Evolutionary conservation across 2,113 vertebrate genomes (phyloP), one percentile per base, ranked within the genome.

Genomic region (Zeus faber): DNA sequence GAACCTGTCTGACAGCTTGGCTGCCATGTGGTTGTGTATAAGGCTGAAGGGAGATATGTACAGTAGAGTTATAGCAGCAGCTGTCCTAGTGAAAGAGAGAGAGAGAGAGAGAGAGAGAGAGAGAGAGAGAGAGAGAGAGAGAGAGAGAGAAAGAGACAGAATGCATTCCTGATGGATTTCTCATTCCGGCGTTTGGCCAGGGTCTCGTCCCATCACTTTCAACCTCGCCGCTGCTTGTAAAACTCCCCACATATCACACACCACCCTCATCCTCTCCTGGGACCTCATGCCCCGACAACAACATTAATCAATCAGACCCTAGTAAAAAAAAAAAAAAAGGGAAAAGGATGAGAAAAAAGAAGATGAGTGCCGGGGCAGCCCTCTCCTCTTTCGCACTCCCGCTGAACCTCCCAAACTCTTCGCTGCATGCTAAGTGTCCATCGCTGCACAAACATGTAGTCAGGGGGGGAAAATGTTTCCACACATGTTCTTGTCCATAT

Each of bases 101-200:
- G 58, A 29, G 61, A 74, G 66, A 58, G 54, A 58, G 47, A 48
- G 53, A 54, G 37, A 57, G 56, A 53, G 46, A 63, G 46, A 49
- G 47, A 37, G 37, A 22, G 35, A 49, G 23, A 26, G 31, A 33
- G 29, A 6, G 37, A 26, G 6, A 18, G 16, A 20, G 40, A 13
- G 25, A 18, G 45, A 33, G 16, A 14, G 39, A 24, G 74, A 66
- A 72, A 77, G 73, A 78, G 79, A 81, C 71, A 1, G 74, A 88
- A 85, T 82, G 69, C 92, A 93, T 96, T 97, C 94, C 94, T 93
- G 87, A 77, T 88, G 70, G 88, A 88, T 95, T 92, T 90, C 92
- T 94, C 92, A 94, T 89, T 76, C 90, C 83, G 53, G 80, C 72
- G 87, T 83, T 93, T 92, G 94, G 93, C 91, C 87, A 76, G 57